Evolutionary conservation across 2,888 invertebrate species (phyloP).

Genomic region (Lochmaea crataegi): DNA sequence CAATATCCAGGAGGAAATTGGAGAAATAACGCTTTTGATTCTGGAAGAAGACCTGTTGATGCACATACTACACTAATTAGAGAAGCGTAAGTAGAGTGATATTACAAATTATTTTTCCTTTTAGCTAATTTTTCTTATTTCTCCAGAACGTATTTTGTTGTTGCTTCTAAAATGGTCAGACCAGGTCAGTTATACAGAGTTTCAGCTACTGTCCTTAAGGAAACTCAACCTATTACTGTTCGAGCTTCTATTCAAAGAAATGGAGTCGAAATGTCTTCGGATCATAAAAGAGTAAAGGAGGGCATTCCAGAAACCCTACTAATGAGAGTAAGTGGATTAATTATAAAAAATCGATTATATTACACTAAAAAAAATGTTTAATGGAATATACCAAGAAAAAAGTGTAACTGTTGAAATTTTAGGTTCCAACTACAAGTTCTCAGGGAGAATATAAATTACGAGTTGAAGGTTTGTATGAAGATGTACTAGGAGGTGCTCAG

Average conservation of each 20-base stretch:
- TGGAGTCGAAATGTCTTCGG: constrained; percentile 89
- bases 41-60: constrained; percentile 37
- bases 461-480: constrained; percentile 72
- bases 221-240: constrained; percentile 84
- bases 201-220: constrained; percentile 84
- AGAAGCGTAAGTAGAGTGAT: constrained; percentile 57
- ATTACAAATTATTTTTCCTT: constrained; percentile 5
- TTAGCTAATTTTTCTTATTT: not conserved
- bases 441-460: constrained; percentile 83
- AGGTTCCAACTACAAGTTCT: constrained; percentile 87
- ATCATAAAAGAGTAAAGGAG: constrained; percentile 83
- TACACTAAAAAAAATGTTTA: too few species aligned
- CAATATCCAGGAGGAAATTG: constrained; percentile 39
- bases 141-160: constrained; percentile 89
- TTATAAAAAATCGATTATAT: too few species aligned
- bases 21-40: constrained; percentile 43
- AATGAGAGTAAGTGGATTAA: constrained; percentile 75
- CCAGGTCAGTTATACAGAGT: constrained; percentile 93
- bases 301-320: constrained; percentile 91
- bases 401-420: constrained; percentile 37
- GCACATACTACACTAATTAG: constrained; percentile 55
- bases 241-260: constrained; percentile 90
- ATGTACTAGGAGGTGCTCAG: constrained; percentile 85
- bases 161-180: constrained; percentile 90
- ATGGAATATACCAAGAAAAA: not conserved